A percentile compares a stretch with the other conserved stretches of the same genome.
Evolutionary conservation across 1,140 invertebrate genomes (phyloP).

Genomic region (Drosophila quadrilineata): DNA sequence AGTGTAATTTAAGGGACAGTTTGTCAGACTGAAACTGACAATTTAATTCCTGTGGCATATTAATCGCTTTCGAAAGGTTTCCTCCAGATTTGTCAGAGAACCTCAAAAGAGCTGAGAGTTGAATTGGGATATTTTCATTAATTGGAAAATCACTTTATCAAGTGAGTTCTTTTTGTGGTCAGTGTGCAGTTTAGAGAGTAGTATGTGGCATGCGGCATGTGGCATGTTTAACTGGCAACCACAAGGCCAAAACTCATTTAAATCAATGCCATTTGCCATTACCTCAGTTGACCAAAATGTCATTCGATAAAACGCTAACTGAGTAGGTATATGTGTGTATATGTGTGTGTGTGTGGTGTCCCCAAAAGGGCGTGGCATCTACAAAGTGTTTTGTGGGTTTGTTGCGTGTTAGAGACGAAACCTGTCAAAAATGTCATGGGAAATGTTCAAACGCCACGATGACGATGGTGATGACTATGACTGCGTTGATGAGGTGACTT

Average conservation of each 20-base stretch:
- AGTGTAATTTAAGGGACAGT: too few relatives aligned
- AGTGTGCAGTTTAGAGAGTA: too few relatives aligned
- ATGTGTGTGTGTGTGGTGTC: conserved; percentile 10
- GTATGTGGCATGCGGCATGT: not conserved
- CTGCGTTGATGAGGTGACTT: conserved; percentile 35
- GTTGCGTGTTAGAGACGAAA: conserved; percentile 43
- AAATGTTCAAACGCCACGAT: conserved; percentile 38
- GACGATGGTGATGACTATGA: conserved; percentile 18
- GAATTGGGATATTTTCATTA: too few relatives aligned
- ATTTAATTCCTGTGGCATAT: too few relatives aligned
- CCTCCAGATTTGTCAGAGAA: too few relatives aligned
- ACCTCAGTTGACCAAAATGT: conserved; percentile 38
- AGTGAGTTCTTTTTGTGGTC: too few relatives aligned
- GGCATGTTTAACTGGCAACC: conserved; percentile 49
- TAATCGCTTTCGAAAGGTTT: too few relatives aligned
- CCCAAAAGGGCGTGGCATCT: not conserved
- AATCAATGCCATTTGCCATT: conserved; percentile 46
- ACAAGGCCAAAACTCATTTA: conserved; percentile 42
- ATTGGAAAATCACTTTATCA: too few relatives aligned
- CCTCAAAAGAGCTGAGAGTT: too few relatives aligned
- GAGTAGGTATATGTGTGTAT: too few relatives aligned
- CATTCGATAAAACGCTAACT: conserved; percentile 40
- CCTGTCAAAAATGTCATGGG: conserved; percentile 51
- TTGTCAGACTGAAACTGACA: too few relatives aligned
- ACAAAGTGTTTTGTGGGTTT: conserved; percentile 46